phyloP scores from a whole-genome alignment of 1,140 invertebrate genomes.

The Drusus annulatus region DNA sequence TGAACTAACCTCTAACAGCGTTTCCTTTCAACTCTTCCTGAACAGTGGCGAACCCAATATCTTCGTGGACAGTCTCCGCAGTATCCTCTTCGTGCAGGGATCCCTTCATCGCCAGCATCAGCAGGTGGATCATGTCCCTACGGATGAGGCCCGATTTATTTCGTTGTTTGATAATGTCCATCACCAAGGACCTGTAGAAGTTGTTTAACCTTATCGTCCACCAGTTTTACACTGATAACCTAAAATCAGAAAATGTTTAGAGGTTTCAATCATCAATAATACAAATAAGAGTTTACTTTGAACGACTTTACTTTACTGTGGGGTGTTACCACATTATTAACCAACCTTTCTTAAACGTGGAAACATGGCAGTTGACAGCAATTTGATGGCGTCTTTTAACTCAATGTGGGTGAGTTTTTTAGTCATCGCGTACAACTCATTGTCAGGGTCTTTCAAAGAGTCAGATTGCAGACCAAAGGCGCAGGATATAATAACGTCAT shows the following conservation, averaged over 20 bases:
- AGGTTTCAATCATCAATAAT: too few species aligned
- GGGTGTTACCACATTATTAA: too few species aligned
- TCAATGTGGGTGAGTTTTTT: conserved; percentile 13
- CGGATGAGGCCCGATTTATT: not conserved
- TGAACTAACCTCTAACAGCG: too few species aligned
- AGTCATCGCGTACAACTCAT: conserved; percentile 60
- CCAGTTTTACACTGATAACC: too few species aligned
- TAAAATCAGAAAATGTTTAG: too few species aligned
- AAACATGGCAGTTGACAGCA: too few species aligned
- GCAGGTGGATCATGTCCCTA: conserved; percentile 42
- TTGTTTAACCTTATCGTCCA: too few species aligned
- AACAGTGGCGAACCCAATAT: conserved; percentile 29
- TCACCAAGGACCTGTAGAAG: conserved; percentile 22
- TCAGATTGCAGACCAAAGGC: conserved; percentile 64
- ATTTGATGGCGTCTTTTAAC: not conserved
- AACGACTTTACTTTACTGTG: too few species aligned
- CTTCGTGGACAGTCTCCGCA: not conserved
- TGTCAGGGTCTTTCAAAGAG: conserved; percentile 59
- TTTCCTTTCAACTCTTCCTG: not conserved
- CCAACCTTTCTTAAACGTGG: too few species aligned
- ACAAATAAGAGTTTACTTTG: too few species aligned
- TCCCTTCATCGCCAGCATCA: conserved; percentile 42
- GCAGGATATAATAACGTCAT: conserved; percentile 66
- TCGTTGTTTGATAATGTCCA: conserved; percentile 26
- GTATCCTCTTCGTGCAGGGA: conserved; percentile 46